Evolutionary conservation across 2,888 invertebrate genomes (phyloP).

Genomic region (Nymphalis urticae): DNA sequence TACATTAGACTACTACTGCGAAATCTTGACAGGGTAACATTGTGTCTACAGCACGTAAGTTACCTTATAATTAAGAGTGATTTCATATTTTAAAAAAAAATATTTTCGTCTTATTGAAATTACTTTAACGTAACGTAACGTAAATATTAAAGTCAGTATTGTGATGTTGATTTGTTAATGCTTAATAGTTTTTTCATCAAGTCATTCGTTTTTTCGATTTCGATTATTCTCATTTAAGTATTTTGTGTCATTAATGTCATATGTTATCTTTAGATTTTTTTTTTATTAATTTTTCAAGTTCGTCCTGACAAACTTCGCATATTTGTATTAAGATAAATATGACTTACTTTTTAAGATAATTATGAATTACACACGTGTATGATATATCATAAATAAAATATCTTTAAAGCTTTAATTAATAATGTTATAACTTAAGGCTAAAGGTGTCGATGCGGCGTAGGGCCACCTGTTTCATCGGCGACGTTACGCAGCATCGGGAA

Average conservation of each 20-base stretch:
- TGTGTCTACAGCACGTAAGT: slow-evolving; percentile 69
- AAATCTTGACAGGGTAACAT: slow-evolving; percentile 59
- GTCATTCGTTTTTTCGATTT: too few species aligned
- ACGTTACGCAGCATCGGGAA: slow-evolving; percentile 45
- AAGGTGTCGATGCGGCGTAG: slow-evolving; percentile 10
- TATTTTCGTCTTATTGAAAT: background rate
- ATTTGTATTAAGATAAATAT: background rate
- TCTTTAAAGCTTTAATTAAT: slow-evolving; percentile 14
- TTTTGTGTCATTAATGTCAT: too few species aligned
- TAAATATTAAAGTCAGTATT: too few species aligned
- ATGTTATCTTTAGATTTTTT: too few species aligned
- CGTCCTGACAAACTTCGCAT: too few species aligned
- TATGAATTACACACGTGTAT: background rate
- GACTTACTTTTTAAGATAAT: background rate
- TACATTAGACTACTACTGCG: slow-evolving; percentile 59
- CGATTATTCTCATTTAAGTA: too few species aligned
- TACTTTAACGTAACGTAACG: background rate
- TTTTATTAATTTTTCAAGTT: too few species aligned
- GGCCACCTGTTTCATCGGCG: slow-evolving; percentile 49
- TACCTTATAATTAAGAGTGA: slow-evolving; percentile 39
- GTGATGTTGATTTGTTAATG: too few species aligned
- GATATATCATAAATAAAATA: too few species aligned
- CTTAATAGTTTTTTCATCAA: too few species aligned
- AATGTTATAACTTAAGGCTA: slow-evolving; percentile 1
- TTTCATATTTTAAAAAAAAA: background rate